Conservation (phyloP, 1,140 invertebrate genomes). For the Magallana gigas region DNA sequence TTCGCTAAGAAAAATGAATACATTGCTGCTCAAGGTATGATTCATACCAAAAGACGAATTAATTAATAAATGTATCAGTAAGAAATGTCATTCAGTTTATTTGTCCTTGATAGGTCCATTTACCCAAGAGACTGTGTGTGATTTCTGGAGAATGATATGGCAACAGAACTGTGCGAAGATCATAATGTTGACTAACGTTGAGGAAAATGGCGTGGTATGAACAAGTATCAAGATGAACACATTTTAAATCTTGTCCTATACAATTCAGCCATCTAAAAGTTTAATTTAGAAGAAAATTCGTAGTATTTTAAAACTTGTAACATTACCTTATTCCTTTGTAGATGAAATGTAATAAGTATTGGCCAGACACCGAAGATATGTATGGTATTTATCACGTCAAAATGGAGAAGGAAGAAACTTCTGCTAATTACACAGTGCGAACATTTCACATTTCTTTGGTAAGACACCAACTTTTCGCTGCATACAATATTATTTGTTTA, state of each 20-base stretch:
- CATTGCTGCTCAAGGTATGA: conserved; percentile 45
- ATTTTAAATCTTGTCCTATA: too few relatives aligned
- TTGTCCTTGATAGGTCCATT: conserved; percentile 41
- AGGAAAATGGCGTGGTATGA: conserved; percentile 44
- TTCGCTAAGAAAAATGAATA: conserved; percentile 34
- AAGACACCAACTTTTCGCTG: neutral
- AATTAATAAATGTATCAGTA: too few relatives aligned
- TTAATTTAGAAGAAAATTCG: too few relatives aligned
- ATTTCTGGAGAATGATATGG: conserved; percentile 59
- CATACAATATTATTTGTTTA: too few relatives aligned
- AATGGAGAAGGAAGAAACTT: neutral
- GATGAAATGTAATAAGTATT: conserved; percentile 98
- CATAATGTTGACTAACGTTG: conserved; percentile 52
- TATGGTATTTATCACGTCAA: conserved; percentile 74
- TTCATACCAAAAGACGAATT: neutral
- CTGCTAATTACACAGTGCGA: conserved; percentile 40
- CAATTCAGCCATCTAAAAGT: too few relatives aligned
- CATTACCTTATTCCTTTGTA: conserved; percentile 72
- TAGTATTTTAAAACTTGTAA: too few relatives aligned
- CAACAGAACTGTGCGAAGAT: conserved; percentile 50
- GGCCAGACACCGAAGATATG: conserved; percentile 84
- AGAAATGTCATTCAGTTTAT: too few relatives aligned
- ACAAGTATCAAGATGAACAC: too few relatives aligned
- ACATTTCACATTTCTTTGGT: neutral
- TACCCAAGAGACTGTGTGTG: conserved; percentile 38